Evolutionary conservation across 1,140 invertebrate species (phyloP), one percentile per base, ranked within the genome.

Genomic region (Pseudomyrmex sp.): DNA sequence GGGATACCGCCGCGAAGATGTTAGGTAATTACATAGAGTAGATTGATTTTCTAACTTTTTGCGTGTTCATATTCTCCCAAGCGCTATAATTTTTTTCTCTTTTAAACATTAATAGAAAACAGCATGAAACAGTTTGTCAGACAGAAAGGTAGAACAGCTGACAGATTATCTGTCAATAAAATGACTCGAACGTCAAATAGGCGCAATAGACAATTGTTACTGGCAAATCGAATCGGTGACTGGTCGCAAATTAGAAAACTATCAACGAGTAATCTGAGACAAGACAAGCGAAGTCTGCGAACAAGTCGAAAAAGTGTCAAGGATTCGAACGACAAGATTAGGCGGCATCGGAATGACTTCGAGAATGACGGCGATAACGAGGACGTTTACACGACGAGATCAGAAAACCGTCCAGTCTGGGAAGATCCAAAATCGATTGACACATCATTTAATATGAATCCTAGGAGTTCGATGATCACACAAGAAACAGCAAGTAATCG

Each of bases 21-120:
- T 4, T 26, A 80, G 46, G 76, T 80, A 77, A 77, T 77, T 26
- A 56, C 13, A 48, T 58, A 1, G 26, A 35, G 69, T n/a, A 2
- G 12, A 46, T 0, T 15, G 35, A 10, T 76, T 68, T 23, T 76
- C 0, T 0, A 62, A 35, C n/a, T 18, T 35, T 52, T 54, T 26
- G n/a, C 18, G 1, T n/a, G 26, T 23, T 0, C 18, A 2, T 54
- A 0, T 20, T 44, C 2, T 44, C 7, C 1, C 12, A 35, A 35
- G 7, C 35, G 35, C 35, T 35, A 7, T 5, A 54, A 10, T 54
- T 26, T 58, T 3, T 3, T 48, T 15, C 59, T 18, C 18, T 9
- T 46, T 48, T 26, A 12, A 20, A 70, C 1, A 9, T 50, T 54
- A 26, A 4, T 50, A 80, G 76, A n/a, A 50, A 72, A 18, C 12